These are phyloP conservation scores for Datnioides undecimradiatus DNA, from an alignment of 2,113 vertebrate genomes.

Conservation along the genomic window DNA sequence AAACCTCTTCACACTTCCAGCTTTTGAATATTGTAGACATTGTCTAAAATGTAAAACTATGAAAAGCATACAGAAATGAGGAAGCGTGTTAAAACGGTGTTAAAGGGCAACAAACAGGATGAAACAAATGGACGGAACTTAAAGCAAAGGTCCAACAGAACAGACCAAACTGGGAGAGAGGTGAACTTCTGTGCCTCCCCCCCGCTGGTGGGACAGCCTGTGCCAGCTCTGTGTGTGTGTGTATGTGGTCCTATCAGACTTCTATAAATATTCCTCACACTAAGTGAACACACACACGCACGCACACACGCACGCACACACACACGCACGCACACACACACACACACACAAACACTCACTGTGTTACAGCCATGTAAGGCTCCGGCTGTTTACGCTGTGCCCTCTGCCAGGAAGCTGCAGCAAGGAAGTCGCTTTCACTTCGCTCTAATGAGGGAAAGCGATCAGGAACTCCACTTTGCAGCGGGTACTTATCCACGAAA, in stretches of 20 bases:
- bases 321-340: neutral
- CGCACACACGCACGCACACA: neutral
- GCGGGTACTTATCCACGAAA: neutral
- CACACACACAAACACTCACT: neutral
- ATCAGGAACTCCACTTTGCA: neutral
- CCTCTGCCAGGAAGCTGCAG: constrained; percentile 24
- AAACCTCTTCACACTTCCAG: neutral
- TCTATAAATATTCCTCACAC: constrained; percentile 55
- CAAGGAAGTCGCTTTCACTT: constrained; percentile 26
- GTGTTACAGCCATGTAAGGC: constrained; percentile 10
- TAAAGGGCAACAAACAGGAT: too few species aligned
- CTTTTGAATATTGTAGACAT: too few species aligned
- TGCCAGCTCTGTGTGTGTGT: constrained; percentile 15
- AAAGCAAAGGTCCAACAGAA: too few species aligned
- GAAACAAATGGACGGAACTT: neutral
- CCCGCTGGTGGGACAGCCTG: constrained; percentile 17
- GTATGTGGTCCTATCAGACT: constrained; percentile 25
- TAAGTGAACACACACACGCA: neutral
- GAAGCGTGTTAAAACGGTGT: too few species aligned
- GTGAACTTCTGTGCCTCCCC: neutral
- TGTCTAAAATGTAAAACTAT: too few species aligned
- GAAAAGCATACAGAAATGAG: too few species aligned
- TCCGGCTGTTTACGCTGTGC: constrained; percentile 21
- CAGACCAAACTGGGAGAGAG: neutral
- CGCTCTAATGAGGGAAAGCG: constrained; percentile 16